Conservation (phyloP, 2,113 vertebrate genomes). For the Cavia aperea region DNA sequence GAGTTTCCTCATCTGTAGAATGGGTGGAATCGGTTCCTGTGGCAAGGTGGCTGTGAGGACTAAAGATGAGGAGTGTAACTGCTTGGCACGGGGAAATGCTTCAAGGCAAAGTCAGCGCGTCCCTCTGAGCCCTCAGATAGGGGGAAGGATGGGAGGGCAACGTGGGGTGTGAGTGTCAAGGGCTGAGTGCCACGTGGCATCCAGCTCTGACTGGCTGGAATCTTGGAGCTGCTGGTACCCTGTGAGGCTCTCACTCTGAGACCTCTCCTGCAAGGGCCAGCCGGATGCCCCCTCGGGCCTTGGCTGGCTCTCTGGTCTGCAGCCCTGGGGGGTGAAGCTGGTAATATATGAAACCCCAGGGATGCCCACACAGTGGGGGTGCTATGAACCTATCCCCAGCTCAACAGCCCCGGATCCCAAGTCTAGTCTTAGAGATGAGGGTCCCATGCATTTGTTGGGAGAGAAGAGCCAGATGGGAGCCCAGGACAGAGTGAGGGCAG, state of each 20-base stretch:
- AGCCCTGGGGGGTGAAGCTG: no score
- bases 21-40: not conserved
- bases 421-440: not conserved
- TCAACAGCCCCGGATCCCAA: not conserved
- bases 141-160: not conserved
- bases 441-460: no score
- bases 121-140: not conserved
- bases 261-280: not conserved
- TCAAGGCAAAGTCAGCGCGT: not conserved
- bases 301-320: not conserved
- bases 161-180: not conserved
- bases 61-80: not conserved
- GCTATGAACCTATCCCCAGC: not conserved
- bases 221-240: not conserved
- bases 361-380: not conserved
- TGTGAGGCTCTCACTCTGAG: not conserved
- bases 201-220: not conserved
- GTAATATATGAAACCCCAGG: no score
- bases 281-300: not conserved
- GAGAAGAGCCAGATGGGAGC: not conserved
- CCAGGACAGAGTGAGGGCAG: not conserved
- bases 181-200: not conserved
- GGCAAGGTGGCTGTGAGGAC: not conserved
- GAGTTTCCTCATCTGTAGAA: not conserved
- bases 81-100: not conserved